Evolutionary conservation across 2,113 vertebrate species (phyloP).

Genomic region (Neogobius melanostomus): DNA sequence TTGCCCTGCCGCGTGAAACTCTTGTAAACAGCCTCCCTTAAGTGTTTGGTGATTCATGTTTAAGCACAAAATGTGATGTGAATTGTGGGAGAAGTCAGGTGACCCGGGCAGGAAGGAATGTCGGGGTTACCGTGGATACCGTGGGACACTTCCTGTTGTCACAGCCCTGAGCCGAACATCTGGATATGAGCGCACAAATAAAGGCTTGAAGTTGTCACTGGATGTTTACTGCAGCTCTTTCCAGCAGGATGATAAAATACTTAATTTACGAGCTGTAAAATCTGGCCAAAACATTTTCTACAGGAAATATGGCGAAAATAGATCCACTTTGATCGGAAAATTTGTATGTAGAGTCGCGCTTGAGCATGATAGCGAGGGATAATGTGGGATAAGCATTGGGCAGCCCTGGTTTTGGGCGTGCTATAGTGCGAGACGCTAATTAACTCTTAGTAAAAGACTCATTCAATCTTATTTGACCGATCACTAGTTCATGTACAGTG

Average conservation of each 20-base stretch:
- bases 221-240: conserved; percentile 28
- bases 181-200: conserved; percentile 64
- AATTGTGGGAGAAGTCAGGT: conserved; percentile 74
- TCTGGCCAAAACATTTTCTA: background rate
- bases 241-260: conserved; percentile 1
- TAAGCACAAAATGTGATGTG: conserved; percentile 37
- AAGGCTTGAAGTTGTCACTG: conserved; percentile 29
- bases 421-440: too few relatives aligned
- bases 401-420: too few relatives aligned
- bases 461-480: background rate
- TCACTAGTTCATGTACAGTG: background rate
- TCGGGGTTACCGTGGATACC: conserved; percentile 78
- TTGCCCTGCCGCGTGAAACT: background rate
- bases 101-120: conserved; percentile 76
- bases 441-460: too few relatives aligned
- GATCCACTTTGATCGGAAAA: background rate
- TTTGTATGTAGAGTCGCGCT: background rate
- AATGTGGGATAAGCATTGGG: too few relatives aligned
- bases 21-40: conserved; percentile 1
- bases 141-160: conserved; percentile 80
- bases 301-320: background rate
- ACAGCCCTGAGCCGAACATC: conserved; percentile 71
- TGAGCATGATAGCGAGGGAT: too few relatives aligned
- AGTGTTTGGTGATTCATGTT: conserved; percentile 20
- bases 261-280: conserved; percentile 1